Conservation (phyloP, 2,888 invertebrate genomes). For the Tryphoninae sp. region DNA sequence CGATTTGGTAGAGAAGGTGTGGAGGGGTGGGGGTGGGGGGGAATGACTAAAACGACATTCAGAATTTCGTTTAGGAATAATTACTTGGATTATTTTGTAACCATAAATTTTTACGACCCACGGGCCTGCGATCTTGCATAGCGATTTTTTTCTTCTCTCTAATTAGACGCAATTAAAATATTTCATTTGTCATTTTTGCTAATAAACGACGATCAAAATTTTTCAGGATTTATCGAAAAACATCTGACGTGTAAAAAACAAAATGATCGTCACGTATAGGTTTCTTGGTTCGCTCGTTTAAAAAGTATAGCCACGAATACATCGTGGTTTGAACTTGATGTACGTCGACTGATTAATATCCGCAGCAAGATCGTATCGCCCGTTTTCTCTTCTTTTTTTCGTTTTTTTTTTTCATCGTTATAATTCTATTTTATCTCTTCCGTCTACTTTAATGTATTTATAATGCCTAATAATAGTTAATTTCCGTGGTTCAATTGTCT, state of each 20-base stretch:
- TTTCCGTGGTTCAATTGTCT: constrained; percentile 61
- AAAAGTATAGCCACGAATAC: no score
- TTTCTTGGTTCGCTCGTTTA: no score
- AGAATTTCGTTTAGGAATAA: constrained; percentile 64
- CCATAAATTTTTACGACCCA: constrained; percentile 60
- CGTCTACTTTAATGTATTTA: constrained; percentile 62
- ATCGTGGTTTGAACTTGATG: not conserved
- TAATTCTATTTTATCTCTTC: constrained; percentile 61
- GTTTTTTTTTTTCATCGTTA: constrained; percentile 53
- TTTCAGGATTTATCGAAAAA: no score
- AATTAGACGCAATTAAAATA: not conserved
- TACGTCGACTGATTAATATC: constrained; percentile 24
- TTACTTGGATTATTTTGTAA: constrained; percentile 62
- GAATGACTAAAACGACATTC: constrained; percentile 60
- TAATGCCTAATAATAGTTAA: constrained; percentile 63
- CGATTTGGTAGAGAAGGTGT: not conserved
- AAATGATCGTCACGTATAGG: no score
- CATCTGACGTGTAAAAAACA: no score
- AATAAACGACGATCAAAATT: no score
- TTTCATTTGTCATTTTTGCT: constrained; percentile 2
- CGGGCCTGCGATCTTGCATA: constrained; percentile 57
- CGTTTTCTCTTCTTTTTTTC: constrained; percentile 52
- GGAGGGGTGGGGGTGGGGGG: no score
- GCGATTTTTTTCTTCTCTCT: constrained; percentile 11
- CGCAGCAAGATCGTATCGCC: constrained; percentile 53